These are phyloP conservation scores for Ophioderma brevispina DNA, from an alignment of 35 echinoderm and acorn worm species.

Conservation along the genomic window DNA sequence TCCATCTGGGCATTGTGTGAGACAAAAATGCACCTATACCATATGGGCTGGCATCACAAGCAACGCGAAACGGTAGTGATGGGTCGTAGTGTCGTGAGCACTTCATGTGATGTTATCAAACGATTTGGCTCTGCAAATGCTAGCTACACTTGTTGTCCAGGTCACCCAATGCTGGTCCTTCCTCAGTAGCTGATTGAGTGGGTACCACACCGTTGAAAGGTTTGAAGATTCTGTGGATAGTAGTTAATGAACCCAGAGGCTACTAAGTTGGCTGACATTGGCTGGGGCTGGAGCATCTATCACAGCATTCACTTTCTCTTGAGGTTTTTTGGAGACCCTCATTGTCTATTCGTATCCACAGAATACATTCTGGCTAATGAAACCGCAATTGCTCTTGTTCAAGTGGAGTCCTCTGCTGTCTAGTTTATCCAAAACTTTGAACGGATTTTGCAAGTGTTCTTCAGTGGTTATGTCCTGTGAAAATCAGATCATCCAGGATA, in stretches of 20 bases:
- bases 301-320: slow-evolving; percentile 49
- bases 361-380: slow-evolving; percentile 10
- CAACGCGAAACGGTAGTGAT: too few species aligned
- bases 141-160: neutral
- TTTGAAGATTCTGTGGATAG: slow-evolving; percentile 30
- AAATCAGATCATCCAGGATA: slow-evolving; percentile 61
- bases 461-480: slow-evolving; percentile 16
- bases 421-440: slow-evolving; percentile 1
- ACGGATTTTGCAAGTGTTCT: slow-evolving; percentile 26
- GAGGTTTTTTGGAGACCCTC: slow-evolving; percentile 39
- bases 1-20: slow-evolving; percentile 21
- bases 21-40: slow-evolving; percentile 52
- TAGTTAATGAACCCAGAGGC: slow-evolving; percentile 70
- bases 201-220: neutral
- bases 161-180: slow-evolving; percentile 1
- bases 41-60: slow-evolving; percentile 68
- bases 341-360: slow-evolving; percentile 47
- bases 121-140: slow-evolving; percentile 42
- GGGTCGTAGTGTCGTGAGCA: slow-evolving; percentile 64
- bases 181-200: slow-evolving; percentile 40
- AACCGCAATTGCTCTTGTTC: slow-evolving; percentile 63
- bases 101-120: neutral
- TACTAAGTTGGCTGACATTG: slow-evolving; percentile 41
- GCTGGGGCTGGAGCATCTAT: slow-evolving; percentile 31
- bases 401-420: slow-evolving; percentile 32